phyloP scores from a whole-genome alignment of 2,113 vertebrate species.

The Halcyon senegalensis region DNA sequence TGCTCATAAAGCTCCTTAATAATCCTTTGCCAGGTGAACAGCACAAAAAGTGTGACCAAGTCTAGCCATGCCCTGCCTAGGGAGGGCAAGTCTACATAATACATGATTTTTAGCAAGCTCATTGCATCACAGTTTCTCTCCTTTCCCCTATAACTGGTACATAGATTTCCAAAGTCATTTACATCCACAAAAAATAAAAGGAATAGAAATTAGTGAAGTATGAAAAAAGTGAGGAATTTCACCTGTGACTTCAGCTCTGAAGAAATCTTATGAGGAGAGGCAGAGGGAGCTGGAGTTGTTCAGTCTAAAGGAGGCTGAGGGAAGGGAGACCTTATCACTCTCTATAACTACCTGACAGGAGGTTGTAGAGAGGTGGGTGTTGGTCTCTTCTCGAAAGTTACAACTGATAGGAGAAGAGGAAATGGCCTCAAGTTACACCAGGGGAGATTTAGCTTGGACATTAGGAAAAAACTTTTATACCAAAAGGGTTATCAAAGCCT shows the following conservation, averaged over 20 bases:
- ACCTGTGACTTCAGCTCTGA: neutral
- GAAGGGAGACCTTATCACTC: no score
- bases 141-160: neutral
- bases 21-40: neutral
- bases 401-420: no score
- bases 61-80: neutral
- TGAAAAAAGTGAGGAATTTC: neutral
- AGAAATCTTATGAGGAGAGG: no score
- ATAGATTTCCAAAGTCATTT: neutral
- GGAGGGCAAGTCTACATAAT: neutral
- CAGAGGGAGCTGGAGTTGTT: no score
- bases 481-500: no score
- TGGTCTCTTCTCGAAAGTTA: no score
- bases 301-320: no score
- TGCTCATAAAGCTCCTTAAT: neutral
- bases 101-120: neutral
- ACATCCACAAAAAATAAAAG: neutral
- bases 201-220: neutral
- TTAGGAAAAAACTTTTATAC: no score
- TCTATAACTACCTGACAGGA: no score
- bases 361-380: no score
- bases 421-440: no score
- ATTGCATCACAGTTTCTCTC: neutral
- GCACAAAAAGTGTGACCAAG: neutral
- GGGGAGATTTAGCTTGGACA: no score